Conservation (phyloP, 2,888 invertebrate genomes). For the Eilema griseolum region DNA sequence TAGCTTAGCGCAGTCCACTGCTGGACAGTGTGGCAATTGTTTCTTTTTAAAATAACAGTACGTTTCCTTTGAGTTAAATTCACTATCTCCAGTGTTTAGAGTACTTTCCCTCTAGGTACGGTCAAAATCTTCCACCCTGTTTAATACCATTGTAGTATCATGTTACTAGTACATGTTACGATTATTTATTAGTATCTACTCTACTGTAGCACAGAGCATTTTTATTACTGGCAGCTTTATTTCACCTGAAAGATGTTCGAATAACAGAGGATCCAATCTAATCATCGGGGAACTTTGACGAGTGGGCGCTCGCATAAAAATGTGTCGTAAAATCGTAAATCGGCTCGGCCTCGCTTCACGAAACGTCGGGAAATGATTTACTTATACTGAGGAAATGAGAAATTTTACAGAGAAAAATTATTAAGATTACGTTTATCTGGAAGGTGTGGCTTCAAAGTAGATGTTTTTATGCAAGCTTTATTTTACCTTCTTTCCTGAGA, state of each 20-base stretch:
- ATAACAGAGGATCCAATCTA: conserved; percentile 27
- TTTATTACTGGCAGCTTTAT: conserved; percentile 17
- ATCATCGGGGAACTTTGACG: conserved; percentile 48
- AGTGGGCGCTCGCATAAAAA: conserved; percentile 46
- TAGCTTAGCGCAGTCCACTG: too few species aligned
- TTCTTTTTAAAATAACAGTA: too few species aligned
- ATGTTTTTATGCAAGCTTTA: neutral
- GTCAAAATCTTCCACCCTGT: too few species aligned
- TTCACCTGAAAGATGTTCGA: conserved; percentile 19
- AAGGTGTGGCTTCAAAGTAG: conserved; percentile 6
- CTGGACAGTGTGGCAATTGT: too few species aligned
- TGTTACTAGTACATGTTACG: too few species aligned
- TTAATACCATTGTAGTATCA: too few species aligned
- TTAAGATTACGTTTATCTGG: conserved; percentile 29
- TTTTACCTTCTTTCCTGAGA: neutral
- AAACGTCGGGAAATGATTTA: conserved; percentile 50
- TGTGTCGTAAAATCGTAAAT: conserved; percentile 54
- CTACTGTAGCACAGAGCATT: neutral
- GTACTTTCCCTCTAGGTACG: too few species aligned
- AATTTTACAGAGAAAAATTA: conserved; percentile 48
- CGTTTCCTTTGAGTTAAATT: too few species aligned
- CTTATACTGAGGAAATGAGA: conserved; percentile 52
- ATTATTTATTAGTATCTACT: neutral
- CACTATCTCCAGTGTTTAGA: too few species aligned
- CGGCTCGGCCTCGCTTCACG: conserved; percentile 37